These are phyloP conservation scores for Onychorhynchus coronatus DNA, from an alignment of 2,113 vertebrate genomes.

Conservation along the genomic window DNA sequence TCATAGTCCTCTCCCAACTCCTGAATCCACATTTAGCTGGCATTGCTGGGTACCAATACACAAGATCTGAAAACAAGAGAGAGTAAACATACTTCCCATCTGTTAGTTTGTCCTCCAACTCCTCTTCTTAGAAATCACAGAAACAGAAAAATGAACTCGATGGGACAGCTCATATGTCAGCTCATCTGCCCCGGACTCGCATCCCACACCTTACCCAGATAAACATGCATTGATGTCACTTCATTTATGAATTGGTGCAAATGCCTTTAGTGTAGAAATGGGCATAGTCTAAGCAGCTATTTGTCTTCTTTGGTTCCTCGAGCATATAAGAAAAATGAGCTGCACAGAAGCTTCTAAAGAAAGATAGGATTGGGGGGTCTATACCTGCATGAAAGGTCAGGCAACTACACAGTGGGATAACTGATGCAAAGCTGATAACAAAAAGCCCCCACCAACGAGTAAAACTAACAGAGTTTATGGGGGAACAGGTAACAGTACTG, in stretches of 20 bases:
- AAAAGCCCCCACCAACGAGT: background rate
- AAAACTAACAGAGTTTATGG: background rate
- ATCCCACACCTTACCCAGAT: background rate
- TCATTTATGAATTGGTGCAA: background rate
- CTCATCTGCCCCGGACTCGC: accelerated
- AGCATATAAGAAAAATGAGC: background rate
- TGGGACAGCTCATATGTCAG: background rate
- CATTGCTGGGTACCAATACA: background rate
- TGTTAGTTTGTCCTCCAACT: background rate
- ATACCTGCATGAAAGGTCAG: background rate
- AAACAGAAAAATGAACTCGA: background rate
- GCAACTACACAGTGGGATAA: background rate
- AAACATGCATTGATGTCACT: background rate
- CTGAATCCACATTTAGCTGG: background rate
- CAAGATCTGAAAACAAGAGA: background rate
- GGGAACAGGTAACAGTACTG: background rate
- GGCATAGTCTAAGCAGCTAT: background rate
- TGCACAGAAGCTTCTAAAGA: background rate
- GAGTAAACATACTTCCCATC: background rate
- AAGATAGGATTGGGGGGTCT: accelerated
- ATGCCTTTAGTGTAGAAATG: background rate
- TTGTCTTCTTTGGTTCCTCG: background rate
- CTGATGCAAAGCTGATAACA: background rate
- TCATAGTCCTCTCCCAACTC: background rate
- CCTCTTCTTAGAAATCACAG: background rate